Percentiles rank a stretch among this genome's conserved stretches.
Evolutionary conservation across 2,888 invertebrate species (phyloP).

Genomic region (Scelioninae gen. 2): DNA sequence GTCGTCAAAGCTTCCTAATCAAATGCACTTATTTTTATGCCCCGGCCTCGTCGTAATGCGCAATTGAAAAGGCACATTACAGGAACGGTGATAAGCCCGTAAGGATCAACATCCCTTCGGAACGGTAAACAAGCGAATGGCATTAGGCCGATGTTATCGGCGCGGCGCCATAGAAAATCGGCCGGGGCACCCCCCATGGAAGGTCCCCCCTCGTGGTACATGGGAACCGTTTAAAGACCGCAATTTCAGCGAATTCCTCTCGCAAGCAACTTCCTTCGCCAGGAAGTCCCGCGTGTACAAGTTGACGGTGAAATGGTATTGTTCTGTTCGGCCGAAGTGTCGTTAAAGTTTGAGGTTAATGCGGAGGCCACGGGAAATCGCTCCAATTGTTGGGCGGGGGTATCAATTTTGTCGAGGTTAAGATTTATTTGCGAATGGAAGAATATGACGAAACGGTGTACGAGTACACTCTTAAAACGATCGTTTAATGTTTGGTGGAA

Average conservation of each 20-base stretch:
- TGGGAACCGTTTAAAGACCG: constrained; percentile 56
- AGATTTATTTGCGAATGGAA: no score
- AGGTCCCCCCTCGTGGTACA: constrained; percentile 57
- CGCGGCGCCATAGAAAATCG: constrained; percentile 70
- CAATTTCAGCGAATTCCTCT: constrained; percentile 33
- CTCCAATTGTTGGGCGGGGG: no score
- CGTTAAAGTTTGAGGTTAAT: constrained; percentile 14
- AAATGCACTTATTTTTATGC: constrained; percentile 29
- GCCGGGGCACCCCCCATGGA: constrained; percentile 52
- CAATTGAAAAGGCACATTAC: constrained; percentile 50
- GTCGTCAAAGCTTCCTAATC: constrained; percentile 31
- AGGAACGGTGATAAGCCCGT: constrained; percentile 60
- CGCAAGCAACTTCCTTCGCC: constrained; percentile 36
- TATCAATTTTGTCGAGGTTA: no score
- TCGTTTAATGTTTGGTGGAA: no score
- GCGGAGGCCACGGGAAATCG: not conserved
- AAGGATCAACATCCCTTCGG: constrained; percentile 68
- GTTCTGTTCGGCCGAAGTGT: constrained; percentile 16
- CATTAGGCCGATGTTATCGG: constrained; percentile 72
- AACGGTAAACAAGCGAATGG: constrained; percentile 72
- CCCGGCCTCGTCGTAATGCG: constrained; percentile 3
- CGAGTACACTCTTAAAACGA: no score
- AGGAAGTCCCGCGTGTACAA: constrained; percentile 15
- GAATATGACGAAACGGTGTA: no score
- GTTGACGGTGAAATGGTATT: constrained; percentile 31